Base-by-base conservation (phyloP, 1,140 invertebrate genomes). In the Arion vulgaris region DNA sequence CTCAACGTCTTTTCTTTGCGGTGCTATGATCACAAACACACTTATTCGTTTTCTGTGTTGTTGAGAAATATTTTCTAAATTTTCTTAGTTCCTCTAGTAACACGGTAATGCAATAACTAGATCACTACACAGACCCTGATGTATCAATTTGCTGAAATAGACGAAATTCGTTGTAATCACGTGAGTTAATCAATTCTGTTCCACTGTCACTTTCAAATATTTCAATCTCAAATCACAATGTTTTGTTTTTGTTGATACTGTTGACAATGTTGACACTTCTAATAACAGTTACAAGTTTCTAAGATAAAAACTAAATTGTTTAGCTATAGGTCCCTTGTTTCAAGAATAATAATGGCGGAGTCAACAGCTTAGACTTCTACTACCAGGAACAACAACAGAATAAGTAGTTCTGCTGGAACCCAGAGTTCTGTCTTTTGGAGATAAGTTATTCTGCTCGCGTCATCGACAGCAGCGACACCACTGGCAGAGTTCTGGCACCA, bases 401-500 rank as follows among this genome's bases (percentile, higher is more conserved):
- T 41, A 9, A 73, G 71, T 38, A 73, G 71, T 39, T 66, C 28
- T 66, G 5, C 62, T 34, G 62, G 62, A n/a, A 32, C 28, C 2
- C 28, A 2, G 62, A 11, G 62, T 66, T 32, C 62, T 32, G 62
- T 66, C 62, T 0, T 23, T n/a, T 66, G n/a, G n/a, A 66, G 62
- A 26, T 73, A 73, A 45, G 71, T 73, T 41, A 45, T 45, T 23
- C 38, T 28, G 41, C 38, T 38, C 4, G 38, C 71, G 41, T 45
- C 71, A 73, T 26, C 36, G n/a, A 19, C 7, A 39, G 0, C 71
- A 39, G 71, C 71, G 41, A 71, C 68, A 71, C 32, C 68, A 71
- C 53, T 9, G 53, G n/a, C 28, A 73, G 7, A 73, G 71, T 19
- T 45, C 38, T 73, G 41, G 71, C 71, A 73, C 71, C 53, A 57